Evolutionary conservation across 2,113 vertebrate species (phyloP).

Genomic region (Parotia lawesii): DNA sequence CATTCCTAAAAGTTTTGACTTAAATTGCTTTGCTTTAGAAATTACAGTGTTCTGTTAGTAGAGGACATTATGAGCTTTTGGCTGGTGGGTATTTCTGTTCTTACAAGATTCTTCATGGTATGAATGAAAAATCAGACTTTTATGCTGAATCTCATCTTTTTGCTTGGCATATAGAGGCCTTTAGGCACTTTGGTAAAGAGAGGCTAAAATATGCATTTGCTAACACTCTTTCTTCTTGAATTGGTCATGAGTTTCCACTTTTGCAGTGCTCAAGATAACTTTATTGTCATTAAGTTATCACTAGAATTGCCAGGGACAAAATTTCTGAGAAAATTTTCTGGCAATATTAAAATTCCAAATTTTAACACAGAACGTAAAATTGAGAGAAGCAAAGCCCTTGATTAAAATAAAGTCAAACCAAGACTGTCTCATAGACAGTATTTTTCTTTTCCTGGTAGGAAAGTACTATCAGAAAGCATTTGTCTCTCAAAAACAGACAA

Average conservation of each 20-base stretch:
- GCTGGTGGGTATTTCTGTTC: not conserved
- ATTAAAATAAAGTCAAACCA: not conserved
- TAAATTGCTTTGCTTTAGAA: not conserved
- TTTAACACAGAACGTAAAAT: not conserved
- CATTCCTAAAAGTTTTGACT: not conserved
- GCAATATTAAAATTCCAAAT: not conserved
- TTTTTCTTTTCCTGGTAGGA: not conserved
- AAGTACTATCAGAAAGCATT: not conserved
- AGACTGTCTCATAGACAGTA: not conserved
- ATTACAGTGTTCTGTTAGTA: not conserved
- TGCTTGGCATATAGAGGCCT: not conserved
- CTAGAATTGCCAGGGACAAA: not conserved
- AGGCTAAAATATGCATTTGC: not conserved
- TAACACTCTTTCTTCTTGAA: not conserved
- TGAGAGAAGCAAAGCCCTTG: not conserved
- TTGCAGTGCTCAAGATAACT: not conserved
- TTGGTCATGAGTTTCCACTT: not conserved
- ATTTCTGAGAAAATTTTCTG: not conserved
- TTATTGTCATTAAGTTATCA: not conserved
- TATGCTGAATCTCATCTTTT: not conserved
- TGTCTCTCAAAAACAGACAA: not conserved
- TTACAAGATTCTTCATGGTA: not conserved
- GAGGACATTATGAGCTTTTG: not conserved
- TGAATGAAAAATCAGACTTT: not conserved
- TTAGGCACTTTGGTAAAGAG: not conserved